Conservation (phyloP, 2,888 invertebrate species). For the Tineola bisselliella region DNA sequence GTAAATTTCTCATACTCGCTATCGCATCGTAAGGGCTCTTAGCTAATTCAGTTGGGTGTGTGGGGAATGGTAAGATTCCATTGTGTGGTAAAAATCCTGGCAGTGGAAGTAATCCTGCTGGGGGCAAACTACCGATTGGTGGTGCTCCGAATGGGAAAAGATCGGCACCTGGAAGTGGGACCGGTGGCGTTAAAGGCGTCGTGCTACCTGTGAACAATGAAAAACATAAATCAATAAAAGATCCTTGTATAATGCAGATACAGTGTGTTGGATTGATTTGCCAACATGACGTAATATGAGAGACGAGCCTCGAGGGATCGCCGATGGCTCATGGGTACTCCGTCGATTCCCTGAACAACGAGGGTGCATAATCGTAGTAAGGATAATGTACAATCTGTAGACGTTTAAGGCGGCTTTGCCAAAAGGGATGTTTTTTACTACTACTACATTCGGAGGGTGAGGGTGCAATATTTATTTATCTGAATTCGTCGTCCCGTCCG, state of each 20-base stretch:
- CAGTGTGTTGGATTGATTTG: conserved; percentile 36
- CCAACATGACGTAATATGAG: conserved; percentile 63
- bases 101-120: conserved; percentile 62
- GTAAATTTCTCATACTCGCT: conserved; percentile 36
- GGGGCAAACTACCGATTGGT: conserved; percentile 50
- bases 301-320: conserved; percentile 53
- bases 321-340: conserved; percentile 53
- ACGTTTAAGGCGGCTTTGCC: conserved; percentile 66
- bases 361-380: conserved; percentile 69
- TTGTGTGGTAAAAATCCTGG: conserved; percentile 68
- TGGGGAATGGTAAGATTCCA: conserved; percentile 61
- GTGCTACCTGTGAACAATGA: conserved; percentile 55
- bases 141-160: conserved; percentile 50
- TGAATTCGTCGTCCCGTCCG: conserved; percentile 49
- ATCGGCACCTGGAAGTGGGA: conserved; percentile 49
- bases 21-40: conserved; percentile 69
- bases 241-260: conserved; percentile 20
- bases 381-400: conserved; percentile 70
- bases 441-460: conserved; percentile 61
- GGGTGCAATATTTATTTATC: conserved; percentile 68
- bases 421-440: conserved; percentile 66
- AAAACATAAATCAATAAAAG: conserved; percentile 23
- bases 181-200: conserved; percentile 43
- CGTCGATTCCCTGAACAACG: conserved; percentile 62
- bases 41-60: conserved; percentile 62